phyloP scores from a whole-genome alignment of 2,888 invertebrate species.

The Steinernema scapterisci region DNA sequence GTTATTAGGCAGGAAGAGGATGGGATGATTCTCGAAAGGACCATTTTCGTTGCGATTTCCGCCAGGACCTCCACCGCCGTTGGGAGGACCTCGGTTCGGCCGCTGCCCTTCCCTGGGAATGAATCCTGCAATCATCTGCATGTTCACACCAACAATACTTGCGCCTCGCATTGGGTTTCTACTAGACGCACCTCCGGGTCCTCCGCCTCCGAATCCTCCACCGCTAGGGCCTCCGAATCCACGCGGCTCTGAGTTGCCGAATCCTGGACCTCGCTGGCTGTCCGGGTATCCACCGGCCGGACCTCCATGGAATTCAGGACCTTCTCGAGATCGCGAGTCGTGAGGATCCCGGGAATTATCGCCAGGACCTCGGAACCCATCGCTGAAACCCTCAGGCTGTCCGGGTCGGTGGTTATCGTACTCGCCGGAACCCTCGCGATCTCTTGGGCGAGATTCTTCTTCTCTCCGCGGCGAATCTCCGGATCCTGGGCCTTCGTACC shows the following conservation, averaged over 20 bases:
- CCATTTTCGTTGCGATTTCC: background rate
- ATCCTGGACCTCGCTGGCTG: constrained; percentile 76
- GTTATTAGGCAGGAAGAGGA: background rate
- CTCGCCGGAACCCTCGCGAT: background rate
- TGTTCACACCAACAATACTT: constrained; percentile 51
- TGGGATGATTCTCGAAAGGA: background rate
- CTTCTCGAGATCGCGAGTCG: background rate
- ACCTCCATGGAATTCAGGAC: background rate
- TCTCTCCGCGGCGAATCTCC: too few relatives aligned
- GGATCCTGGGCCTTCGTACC: too few relatives aligned
- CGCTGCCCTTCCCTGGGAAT: constrained; percentile 17
- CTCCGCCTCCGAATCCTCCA: constrained; percentile 35
- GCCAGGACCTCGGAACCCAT: background rate
- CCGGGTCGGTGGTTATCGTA: background rate
- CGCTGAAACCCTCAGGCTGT: background rate
- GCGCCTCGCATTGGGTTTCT: constrained; percentile 30
- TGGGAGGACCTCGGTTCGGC: background rate
- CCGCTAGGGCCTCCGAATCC: background rate
- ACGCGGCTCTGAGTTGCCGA: constrained; percentile 77
- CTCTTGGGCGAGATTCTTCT: background rate
- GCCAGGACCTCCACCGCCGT: background rate
- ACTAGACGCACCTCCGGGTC: constrained; percentile 70
- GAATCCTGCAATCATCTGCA: constrained; percentile 52
- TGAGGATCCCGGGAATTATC: background rate
- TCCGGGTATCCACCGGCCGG: background rate